These are phyloP conservation scores for Spea bombifrons DNA, from an alignment of 2,113 vertebrate genomes.

Conservation along the genomic window DNA sequence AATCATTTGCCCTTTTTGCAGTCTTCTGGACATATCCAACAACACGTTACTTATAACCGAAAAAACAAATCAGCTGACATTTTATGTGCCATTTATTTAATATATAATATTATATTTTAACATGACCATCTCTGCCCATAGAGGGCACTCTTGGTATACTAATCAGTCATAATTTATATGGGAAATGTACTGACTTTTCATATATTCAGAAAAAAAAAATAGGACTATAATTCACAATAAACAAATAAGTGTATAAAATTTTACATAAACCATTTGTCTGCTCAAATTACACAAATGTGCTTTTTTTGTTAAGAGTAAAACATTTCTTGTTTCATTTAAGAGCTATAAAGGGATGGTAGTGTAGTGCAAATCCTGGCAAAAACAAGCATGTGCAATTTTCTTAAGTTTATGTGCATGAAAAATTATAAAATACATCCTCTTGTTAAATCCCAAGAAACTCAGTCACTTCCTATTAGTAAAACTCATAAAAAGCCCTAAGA, in stretches of 20 bases:
- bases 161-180: constrained; percentile 9
- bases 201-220: constrained; percentile 40
- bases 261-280: constrained; percentile 23
- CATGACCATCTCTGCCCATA: constrained; percentile 49
- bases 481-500: constrained; percentile 28
- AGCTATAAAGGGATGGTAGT: constrained; percentile 18
- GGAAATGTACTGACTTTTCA: constrained; percentile 28
- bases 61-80: too few relatives aligned
- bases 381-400: constrained; percentile 29
- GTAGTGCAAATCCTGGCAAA: constrained; percentile 8
- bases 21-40: too few relatives aligned
- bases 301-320: constrained; percentile 25
- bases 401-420: constrained; percentile 1
- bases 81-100: too few relatives aligned
- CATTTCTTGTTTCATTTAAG: constrained; percentile 13
- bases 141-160: constrained; percentile 63
- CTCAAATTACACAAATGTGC: constrained; percentile 21
- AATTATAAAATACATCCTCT: constrained; percentile 35
- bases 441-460: constrained; percentile 19
- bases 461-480: constrained; percentile 37
- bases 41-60: too few relatives aligned
- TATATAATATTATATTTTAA: not conserved
- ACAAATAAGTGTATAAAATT: constrained; percentile 30
- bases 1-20: too few relatives aligned
- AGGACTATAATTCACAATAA: constrained; percentile 22